These are phyloP conservation scores for Thaumatotibia leucotreta DNA, from an alignment of 1,140 invertebrate species.

Conservation along the genomic window DNA sequence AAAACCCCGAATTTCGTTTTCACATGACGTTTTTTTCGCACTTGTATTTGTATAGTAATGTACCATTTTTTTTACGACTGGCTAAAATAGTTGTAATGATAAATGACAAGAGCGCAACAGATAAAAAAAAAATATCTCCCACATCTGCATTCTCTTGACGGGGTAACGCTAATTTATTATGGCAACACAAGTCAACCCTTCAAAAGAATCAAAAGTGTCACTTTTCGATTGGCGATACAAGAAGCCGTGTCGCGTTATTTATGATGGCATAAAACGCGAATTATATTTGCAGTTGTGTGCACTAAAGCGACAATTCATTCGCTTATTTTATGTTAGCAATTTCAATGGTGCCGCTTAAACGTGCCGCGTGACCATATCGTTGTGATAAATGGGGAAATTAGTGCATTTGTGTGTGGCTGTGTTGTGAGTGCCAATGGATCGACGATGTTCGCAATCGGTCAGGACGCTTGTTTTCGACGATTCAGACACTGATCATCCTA, in stretches of 20 bases:
- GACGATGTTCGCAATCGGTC: conserved; percentile 71
- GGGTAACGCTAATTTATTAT: not conserved
- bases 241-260: conserved; percentile 48
- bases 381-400: conserved; percentile 63
- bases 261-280: conserved; percentile 39
- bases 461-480: conserved; percentile 73
- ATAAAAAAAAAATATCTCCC: not conserved
- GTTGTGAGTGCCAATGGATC: conserved; percentile 67
- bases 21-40: too few relatives aligned
- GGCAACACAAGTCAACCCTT: conserved; percentile 30
- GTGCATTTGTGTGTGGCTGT: conserved; percentile 58
- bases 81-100: too few relatives aligned
- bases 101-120: too few relatives aligned
- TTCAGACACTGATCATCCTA: conserved; percentile 64
- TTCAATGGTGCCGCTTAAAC: conserved; percentile 3
- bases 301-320: not conserved
- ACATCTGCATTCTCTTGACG: not conserved
- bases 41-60: too few relatives aligned
- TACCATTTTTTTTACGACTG: too few relatives aligned
- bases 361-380: conserved; percentile 18
- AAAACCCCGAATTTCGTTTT: too few relatives aligned
- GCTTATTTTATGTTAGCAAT: not conserved
- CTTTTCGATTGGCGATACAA: conserved; percentile 45
- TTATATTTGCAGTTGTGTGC: conserved; percentile 25
- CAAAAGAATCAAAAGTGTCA: conserved; percentile 47